These are phyloP conservation scores for Potamilus streckersoni DNA, from an alignment of 1,140 invertebrate genomes.

Conservation along the genomic window DNA sequence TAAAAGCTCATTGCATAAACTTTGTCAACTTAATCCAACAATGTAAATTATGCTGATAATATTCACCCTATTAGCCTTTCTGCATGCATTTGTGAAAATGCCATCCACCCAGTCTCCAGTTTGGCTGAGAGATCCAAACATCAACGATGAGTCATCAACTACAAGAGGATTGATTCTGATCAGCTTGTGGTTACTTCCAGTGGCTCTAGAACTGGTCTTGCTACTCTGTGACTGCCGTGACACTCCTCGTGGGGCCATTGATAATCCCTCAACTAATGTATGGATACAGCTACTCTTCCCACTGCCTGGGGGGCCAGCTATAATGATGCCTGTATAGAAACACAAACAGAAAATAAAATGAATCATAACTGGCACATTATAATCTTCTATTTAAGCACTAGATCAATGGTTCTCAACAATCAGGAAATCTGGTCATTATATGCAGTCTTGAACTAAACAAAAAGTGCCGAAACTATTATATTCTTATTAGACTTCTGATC, in stretches of 20 bases:
- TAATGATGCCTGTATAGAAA: conserved; percentile 55
- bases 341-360: too few relatives aligned
- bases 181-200: conserved; percentile 62
- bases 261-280: conserved; percentile 61
- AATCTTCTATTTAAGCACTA: too few relatives aligned
- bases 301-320: conserved; percentile 65
- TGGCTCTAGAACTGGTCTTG: conserved; percentile 36
- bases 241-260: conserved; percentile 40
- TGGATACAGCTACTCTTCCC: conserved; percentile 67
- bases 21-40: too few relatives aligned
- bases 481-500: too few relatives aligned
- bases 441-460: too few relatives aligned
- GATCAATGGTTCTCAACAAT: too few relatives aligned
- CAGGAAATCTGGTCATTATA: too few relatives aligned
- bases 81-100: conserved; percentile 63
- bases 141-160: conserved; percentile 61
- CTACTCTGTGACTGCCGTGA: conserved; percentile 48
- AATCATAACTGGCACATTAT: too few relatives aligned
- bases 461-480: too few relatives aligned
- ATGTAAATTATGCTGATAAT: too few relatives aligned
- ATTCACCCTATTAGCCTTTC: conserved; percentile 66
- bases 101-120: conserved; percentile 67
- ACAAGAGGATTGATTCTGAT: conserved; percentile 64
- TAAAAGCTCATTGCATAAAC: too few relatives aligned
- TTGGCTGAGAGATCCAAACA: conserved; percentile 64